Evolutionary conservation across 2,888 invertebrate genomes (phyloP), one percentile per base, ranked within the genome.

Genomic region (Coremacera marginata): DNA sequence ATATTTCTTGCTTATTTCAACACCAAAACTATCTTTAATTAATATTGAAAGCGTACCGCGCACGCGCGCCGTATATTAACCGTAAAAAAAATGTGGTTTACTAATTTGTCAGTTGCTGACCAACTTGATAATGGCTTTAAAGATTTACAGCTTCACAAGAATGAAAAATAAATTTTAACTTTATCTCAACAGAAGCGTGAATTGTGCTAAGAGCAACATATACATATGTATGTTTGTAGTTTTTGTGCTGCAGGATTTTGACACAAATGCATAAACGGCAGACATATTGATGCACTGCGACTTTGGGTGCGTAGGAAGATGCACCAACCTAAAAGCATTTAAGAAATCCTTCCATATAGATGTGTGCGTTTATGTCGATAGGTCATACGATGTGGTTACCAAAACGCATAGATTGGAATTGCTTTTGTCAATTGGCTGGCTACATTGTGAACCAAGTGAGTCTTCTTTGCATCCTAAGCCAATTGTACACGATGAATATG

Each of bases 241-340:
- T 31, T 31, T 31, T 11, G 16, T 63, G 31, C 14, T 27, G 9
- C 57, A 25, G 25, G 19, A 8, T 37, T 37, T 37, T 37, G 57
- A 19, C 22, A 57, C 62, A 27, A 27, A 62, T 9, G 62, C 22
- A 25, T 11, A 63, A 63, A 63, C 34, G n/a, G 77, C 81, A 81
- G 81, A 81, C 81, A 78, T 78, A 78, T 78, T 81, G 81, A 81
- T 80, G 80, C 72, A 78, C 80, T 82, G 81, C 79, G 81, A 80
- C 80, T 81, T 80, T 31, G n/a, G 14, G 63, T 31, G 63, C 63
- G 63, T 63, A 31, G 63, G 63, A 63, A n/a, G 63, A 63, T 22
- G 63, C 7, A n/a, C 27, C 62, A 4, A 52, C 14, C 62, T 9
- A 31, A 31, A 27, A 4, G 4, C 57, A 27, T 8, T 60, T 7